Evolutionary conservation across 2,888 invertebrate species (phyloP).

Genomic region (Cremastinae sp.): DNA sequence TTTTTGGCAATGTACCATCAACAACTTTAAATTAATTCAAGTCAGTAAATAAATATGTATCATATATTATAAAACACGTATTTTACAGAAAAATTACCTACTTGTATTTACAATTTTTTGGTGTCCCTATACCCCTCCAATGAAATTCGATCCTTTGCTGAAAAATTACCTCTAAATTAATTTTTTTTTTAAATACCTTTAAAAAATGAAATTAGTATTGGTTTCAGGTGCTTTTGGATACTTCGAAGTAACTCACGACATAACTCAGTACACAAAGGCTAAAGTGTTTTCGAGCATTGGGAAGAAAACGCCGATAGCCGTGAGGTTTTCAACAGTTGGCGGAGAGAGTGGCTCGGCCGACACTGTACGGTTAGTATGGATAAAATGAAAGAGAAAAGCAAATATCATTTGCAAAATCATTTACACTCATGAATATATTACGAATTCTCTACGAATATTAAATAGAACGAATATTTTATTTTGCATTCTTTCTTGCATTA

Average conservation of each 20-base stretch:
- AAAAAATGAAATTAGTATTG: neutral
- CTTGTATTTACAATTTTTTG: too few relatives aligned
- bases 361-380: constrained; percentile 83
- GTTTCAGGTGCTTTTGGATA: constrained; percentile 88
- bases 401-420: constrained; percentile 14
- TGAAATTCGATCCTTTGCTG: too few relatives aligned
- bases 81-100: too few relatives aligned
- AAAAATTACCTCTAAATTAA: too few relatives aligned
- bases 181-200: too few relatives aligned
- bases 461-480: neutral
- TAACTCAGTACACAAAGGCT: constrained; percentile 89
- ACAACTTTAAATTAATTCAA: too few relatives aligned
- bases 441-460: constrained; percentile 28
- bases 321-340: constrained; percentile 92
- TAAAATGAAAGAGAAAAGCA: neutral
- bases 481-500: too few relatives aligned
- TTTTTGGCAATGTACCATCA: too few relatives aligned
- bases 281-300: constrained; percentile 89
- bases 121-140: too few relatives aligned
- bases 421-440: constrained; percentile 16
- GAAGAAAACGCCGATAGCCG: constrained; percentile 89
- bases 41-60: too few relatives aligned
- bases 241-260: constrained; percentile 94
- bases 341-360: constrained; percentile 96
- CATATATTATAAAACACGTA: too few relatives aligned